A percentile compares a stretch with the other conserved stretches of the same genome.
Evolutionary conservation across 2,797 vertebrate genomes (phyloP).

Genomic region (Coregonus ussuriensis): DNA sequence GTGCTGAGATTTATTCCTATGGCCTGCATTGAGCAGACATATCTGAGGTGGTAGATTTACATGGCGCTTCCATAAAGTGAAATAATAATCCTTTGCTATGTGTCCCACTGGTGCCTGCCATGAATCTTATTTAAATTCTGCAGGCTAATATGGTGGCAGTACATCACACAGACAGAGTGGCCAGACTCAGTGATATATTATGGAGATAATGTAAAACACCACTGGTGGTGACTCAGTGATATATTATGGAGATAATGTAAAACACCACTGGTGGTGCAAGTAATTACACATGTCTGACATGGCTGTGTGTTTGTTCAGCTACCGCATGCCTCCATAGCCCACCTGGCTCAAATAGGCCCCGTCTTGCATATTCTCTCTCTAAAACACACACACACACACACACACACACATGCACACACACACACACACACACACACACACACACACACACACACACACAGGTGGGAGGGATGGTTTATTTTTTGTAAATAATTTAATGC

Average conservation of each 20-base stretch:
- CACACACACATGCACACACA: conserved; percentile 29
- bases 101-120: conserved; percentile 34
- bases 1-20: conserved; percentile 31
- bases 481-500: conserved; percentile 63
- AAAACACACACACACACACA: too few relatives aligned
- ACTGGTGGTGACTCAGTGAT: conserved; percentile 29
- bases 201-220: not conserved
- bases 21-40: conserved; percentile 4
- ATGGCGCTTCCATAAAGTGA: conserved; percentile 10
- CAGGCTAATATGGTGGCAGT: conserved; percentile 33
- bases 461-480: conserved; percentile 39
- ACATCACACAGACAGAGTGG: conserved; percentile 21
- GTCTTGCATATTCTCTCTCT: not conserved
- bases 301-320: conserved; percentile 3
- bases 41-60: conserved; percentile 45
- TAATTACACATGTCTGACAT: conserved; percentile 40
- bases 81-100: conserved; percentile 42
- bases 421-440: conserved; percentile 17
- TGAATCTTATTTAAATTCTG: conserved; percentile 48
- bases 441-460: conserved; percentile 23
- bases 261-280: conserved; percentile 6
- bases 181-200: conserved; percentile 43
- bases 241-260: conserved; percentile 27
- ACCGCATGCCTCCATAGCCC: not conserved
- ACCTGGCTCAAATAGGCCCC: not conserved